Evolutionary conservation across 1,140 invertebrate genomes (phyloP), one percentile per base, ranked within the genome.

Genomic region (Bombyx mandarina): DNA sequence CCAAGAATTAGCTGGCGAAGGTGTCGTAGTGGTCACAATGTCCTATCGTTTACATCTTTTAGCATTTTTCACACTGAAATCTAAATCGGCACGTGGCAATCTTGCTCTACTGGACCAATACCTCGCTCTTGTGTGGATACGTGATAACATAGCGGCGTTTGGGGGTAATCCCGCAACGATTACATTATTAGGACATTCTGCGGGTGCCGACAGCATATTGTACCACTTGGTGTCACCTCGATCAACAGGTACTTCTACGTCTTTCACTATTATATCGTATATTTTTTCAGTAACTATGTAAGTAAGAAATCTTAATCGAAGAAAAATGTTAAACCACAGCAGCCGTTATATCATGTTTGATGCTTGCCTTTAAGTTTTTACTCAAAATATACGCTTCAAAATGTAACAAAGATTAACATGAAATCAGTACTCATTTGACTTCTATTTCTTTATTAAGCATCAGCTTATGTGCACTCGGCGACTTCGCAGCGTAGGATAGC

Each of bases 61-160:
- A 56, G 91, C 93, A 6, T 96, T 95, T 82, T 89, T 96, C 47
- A 92, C 91, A 62, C 82, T 95, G 8, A 90, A 73, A 72, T 91
- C 85, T 9, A 56, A 75, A 7, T 60, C 61, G 58, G 90, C 89
- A 55, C 80, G 85, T 10, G 94, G 94, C 1, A 95, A 95, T 73
- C 88, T 93, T 35, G 93, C 93, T 2, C 69, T 94, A 8, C 80
- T 93, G 54, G 94, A 95, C 76, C 93, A 95, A 61, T 91, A 92
- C 59, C 73, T 93, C 56, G 93, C 93, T 1, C 68, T 96, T 10
- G 66, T 91, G 12, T 96, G 94, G 94, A 82, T 94, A 2, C 82
- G 90, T 53, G 88, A 91, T 56, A 94, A 95, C 77, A 93, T 94
- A 47, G 80, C 80, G 12, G 82, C 89, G 12, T 95, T 95, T 69